Evolutionary conservation across 2,113 vertebrate genomes (phyloP), one percentile per base, ranked within the genome.

Genomic region (Orthonyx spaldingii): DNA sequence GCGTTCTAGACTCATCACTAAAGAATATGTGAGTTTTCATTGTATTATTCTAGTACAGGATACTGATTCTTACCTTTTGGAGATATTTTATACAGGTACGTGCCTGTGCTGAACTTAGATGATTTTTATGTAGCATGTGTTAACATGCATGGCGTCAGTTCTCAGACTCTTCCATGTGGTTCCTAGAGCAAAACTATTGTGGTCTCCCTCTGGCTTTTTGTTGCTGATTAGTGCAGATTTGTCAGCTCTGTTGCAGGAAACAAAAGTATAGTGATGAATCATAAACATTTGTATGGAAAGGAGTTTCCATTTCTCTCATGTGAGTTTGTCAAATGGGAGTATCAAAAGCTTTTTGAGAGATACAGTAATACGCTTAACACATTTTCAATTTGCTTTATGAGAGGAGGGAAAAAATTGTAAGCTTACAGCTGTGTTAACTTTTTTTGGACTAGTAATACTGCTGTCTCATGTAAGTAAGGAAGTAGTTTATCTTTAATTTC

Each of bases 351-450:
- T 85, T 85, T 47, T 83, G 30, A 50, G 55, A 64, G 35, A 64
- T n/a, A n/a, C n/a, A n/a, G n/a, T n/a, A n/a, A n/a, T n/a, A n/a
- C 0, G 1, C 8, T 72, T 52, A 41, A 76, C 80, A 27, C 3
- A 13, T 83, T 86, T 86, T 80, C 12, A 68, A 2, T 68, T 85
- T 55, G 11, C 32, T 47, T 76, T 52, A 33, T 49, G 35, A 52
- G 44, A 50, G 20, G 35, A 76, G 24, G 90, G 19, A 44, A 79
- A 76, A 55, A 68, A 44, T 27, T 17, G 5, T 64, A 52, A 85
- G 32, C 49, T 71, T 86, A 33, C 16, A 59, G 12, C 27, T 63
- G 8, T 63, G 14, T 35, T 79, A 71, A 21, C 21, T 86, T 82
- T 76, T 18, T 88, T 69, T 89, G 79, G 17, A 61, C 32, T 83